Evolutionary conservation across 2,888 invertebrate genomes (phyloP), one percentile per base, ranked within the genome.

Genomic region (Aleiodes leptofemur): DNA sequence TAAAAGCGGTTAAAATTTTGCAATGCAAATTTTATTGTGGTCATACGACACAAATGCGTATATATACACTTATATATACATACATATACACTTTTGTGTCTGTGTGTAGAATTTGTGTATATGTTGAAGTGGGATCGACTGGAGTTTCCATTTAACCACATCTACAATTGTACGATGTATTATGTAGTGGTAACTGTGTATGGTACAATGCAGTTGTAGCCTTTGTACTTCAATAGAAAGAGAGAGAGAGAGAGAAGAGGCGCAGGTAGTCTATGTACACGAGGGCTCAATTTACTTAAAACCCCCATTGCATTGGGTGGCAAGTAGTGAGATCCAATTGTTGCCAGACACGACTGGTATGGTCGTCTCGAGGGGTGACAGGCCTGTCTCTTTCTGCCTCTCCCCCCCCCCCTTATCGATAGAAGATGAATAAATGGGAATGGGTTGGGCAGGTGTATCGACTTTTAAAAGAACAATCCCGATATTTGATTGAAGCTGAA

Each of bases 21-120:
- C 79, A 82, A 80, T 80, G 79, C 82, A 81, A 82, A 82, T 82
- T 81, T 77, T 74, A 81, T 76, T 76, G 69, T 66, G 68, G 66
- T 51, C 43, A 48, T 59, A 76, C 72, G 57, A 72, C 72, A 38
- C 68, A 57, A 64, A 8, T 64, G 64, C 43, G 64, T 43, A 64
- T 69, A 43, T 43, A 69, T 53, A 23, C 51, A 38, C 56, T 48
- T 56, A 23, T 70, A 31, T 70, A 57, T 53, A 23, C 34, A 38
- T 56, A 57, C 56, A n/a, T 56, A 31, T 70, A 57, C 34, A 55
- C 70, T 53, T 38, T 53, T 23, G 23, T 23, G 23, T 23, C 23
- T 23, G 23, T 23, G 23, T 51, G 69, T 50, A 55, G 34, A 69
- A 56, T 38, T 56, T 34, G 71, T 70, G 43, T 71, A 50, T 48